These are phyloP conservation scores for Clarias magur DNA, from an alignment of 2,113 vertebrate genomes.

Conservation along the genomic window DNA sequence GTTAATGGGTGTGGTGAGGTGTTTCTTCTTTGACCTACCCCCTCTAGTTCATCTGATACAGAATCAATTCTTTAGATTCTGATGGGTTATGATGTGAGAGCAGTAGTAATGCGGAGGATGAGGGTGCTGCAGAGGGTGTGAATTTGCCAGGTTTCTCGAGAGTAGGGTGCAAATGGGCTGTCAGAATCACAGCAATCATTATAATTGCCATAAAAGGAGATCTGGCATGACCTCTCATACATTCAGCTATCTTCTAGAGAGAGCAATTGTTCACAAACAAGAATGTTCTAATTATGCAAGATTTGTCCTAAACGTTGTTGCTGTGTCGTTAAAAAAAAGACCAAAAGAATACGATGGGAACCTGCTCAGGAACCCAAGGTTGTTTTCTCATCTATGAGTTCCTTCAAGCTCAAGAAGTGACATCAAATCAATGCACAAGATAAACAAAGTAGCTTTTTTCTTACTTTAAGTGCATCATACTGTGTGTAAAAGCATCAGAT, in stretches of 20 bases:
- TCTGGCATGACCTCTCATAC: background rate
- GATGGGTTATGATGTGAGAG: constrained; percentile 16
- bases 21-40: constrained; percentile 29
- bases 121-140: constrained; percentile 14
- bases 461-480: background rate
- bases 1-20: constrained; percentile 2
- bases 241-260: background rate
- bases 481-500: background rate
- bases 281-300: background rate
- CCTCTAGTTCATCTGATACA: background rate
- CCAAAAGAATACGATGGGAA: background rate
- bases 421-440: background rate
- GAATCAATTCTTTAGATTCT: constrained; percentile 25
- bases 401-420: background rate
- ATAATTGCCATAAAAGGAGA: constrained; percentile 33
- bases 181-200: constrained; percentile 38
- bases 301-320: background rate
- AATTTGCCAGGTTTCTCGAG: constrained; percentile 28
- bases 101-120: constrained; percentile 9
- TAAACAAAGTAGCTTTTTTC: background rate
- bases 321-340: background rate
- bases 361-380: background rate
- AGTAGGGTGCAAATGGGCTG: constrained; percentile 40
- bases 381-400: background rate
- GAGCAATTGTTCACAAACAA: background rate